Base-by-base conservation (phyloP, 2,113 vertebrate species). In the Litocranius walleri region DNA sequence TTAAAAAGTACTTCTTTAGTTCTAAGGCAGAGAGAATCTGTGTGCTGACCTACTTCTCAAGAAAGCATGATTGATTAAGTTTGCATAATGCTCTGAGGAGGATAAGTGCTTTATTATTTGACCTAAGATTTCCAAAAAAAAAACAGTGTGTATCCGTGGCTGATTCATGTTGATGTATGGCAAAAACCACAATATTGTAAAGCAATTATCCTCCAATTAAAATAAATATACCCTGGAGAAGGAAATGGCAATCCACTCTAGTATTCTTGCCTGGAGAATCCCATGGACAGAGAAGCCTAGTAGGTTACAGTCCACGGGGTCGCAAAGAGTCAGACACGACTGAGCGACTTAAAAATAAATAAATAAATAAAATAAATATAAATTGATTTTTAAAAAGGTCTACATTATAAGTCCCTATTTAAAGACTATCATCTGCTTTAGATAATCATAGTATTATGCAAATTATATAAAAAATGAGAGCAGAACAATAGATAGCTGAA, bases 31-130 rank as follows among this genome's bases (percentile, higher is more conserved):
- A 91, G 40, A 80, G 54, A 91, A 77, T 74, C 48, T 56, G n/a
- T 64, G 61, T 43, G 15, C 54, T 96, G 93, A 94, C 93, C 94
- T 96, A 96, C 71, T 96, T 97, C 83, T 86, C 27, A 77, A 90
- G 48, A 95, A 94, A 94, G 29, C 40, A 64, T n/a, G 21, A 91
- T n/a, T 90, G 87, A 96, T 91, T 50, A 91, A 89, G 9, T 67
- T 94, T 29, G 71, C 67, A 92, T 95, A 96, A 96, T 88, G 14
- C 43, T 93, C 90, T 83, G 48, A 96, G 64, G 54, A 98, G 17
- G 64, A 91, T 7, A 94, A 91, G 16, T 67, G 48, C 48, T 95
- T 95, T 50, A 93, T 96, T 81, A 97, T 94, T 88, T 97, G n/a
- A 96, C 54, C 43, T 27, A 90, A 90, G 56, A 80, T 93, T n/a